Evolutionary conservation across 2,797 vertebrate species (phyloP), one percentile per base, ranked within the genome.

Genomic region (Microhierax caerulescens): DNA sequence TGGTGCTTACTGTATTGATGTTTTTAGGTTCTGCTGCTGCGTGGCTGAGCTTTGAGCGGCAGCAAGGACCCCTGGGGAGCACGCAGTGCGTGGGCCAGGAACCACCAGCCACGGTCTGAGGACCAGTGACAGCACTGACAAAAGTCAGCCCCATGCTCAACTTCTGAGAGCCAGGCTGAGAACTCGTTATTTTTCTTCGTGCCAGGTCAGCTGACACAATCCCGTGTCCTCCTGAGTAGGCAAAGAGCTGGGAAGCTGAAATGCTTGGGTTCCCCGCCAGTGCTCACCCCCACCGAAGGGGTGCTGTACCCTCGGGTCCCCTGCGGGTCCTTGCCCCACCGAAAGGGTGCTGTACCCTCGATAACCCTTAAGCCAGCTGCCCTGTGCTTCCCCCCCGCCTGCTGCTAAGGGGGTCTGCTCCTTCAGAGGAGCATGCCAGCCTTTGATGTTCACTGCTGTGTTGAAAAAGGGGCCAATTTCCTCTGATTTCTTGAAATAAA

Each of bases 401-500:
- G 32, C 3, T n/a, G 48, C 5, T 21, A 30, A 37, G 75, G 43
- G 53, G 18, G 41, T 24, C 76, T 43, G 32, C 57, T 83, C 63
- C 65, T 54, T 22, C 68, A 18, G 61, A 48, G 75, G 28, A 74
- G 45, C 20, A 50, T 4, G 1, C 48, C 54, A 13, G 28, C 37
- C 85, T 84, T 86, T 78, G 72, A 59, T 90, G 36, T 56, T 85
- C 9, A 0, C 75, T 61, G 75, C 88, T 80, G 39, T 34, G 70
- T 27, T 48, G 43, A 53, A 19, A 18, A 39, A 82, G 86, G 43
- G 47, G 34, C 77, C 77, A 50, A 74, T 91, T 94, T 92, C 93
- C 72, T 92, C 80, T 74, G 63, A 34, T 63, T 78, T 68, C 87
- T 94, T 56, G 76, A 93, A 94, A 94, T 81, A 90, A 94, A 95